Base-by-base conservation (phyloP, 1,140 invertebrate genomes). In the Leptinotarsa texana region DNA sequence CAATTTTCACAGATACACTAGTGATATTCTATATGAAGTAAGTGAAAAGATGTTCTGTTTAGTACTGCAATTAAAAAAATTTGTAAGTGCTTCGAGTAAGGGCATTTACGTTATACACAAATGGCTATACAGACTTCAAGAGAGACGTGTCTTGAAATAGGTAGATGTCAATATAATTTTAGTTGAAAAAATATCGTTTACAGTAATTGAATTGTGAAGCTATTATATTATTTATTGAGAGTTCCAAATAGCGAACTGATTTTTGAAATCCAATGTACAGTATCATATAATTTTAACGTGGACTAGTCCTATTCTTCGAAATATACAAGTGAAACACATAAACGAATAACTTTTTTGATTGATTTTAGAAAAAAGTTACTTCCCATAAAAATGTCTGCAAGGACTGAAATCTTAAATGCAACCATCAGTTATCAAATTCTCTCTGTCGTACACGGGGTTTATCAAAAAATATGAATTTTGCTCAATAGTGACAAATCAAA, bases 1-100 rank as follows among this genome's bases (percentile, higher is more conserved):
- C 82, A 83, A 82, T 83, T 83, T 83, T 83, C 80, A 80, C 79
- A 80, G 71, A 47, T 65, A 62, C 51, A 17, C 42, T 4, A 73
- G 51, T 65, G 18, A 71, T n/a, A 65, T 73, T 3, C 22, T 27
- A 47, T 8, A 42, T 42, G 42, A 17, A 21, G 8, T 33, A 47
- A 27, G 22, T 27, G 13, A 71, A 62, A 49, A 47, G 11, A 57
- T 13, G 24, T 22, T 71, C 5, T 33, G 57, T 61, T 72, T 73
- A 70, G 57, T 77, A 77, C 27, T 70, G 66, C 48, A 74, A 71
- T 42, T 77, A 72, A 68, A 22, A 69, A 72, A 72, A 68, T 42
- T 68, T 49, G 47, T 63, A 22, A 51, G 8, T 63, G 68, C 69
- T 77, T 77, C 66, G 69, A 73, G 62, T 57, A 57, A 18, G 65